Evolutionary conservation across 2,797 vertebrate species (phyloP), one percentile per base, ranked within the genome.

Genomic region (Premnoplex brunnescens): DNA sequence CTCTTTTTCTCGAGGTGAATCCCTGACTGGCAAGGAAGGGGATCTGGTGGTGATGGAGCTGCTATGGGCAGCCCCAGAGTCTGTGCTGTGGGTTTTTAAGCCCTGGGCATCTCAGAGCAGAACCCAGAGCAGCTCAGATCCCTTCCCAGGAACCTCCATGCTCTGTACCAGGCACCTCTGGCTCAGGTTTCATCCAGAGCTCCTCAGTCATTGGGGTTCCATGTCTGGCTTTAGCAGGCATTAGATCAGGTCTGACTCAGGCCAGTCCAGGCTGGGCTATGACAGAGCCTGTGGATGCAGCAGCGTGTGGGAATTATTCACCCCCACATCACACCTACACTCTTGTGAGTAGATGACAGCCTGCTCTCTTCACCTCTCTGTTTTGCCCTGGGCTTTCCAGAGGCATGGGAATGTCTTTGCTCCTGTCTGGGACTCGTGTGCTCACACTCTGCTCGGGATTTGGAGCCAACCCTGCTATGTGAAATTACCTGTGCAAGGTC

Each of bases 401-500:
- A 46, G 26, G 7, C 56, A 2, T 14, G 69, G 62, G 69, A 95
- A 84, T 9, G 39, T 20, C 6, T 69, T 60, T 66, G 43, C 60
- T 88, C 8, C 68, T 44, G 6, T 3, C 72, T 37, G n/a, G 46
- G 36, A 3, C 32, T 88, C 13, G 0, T 0, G 0, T 56, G 7
- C 9, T 68, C 43, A 6, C 6, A 0, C 36, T 32, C 14, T 1
- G 0, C 30, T 6, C 6, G 64, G 73, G 41, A 10, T 66, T 18
- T 27, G 52, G 55, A 89, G 63, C 14, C 46, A 26, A 1, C 0
- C 2, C 18, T 17, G 28, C 10, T 4, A 20, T 4, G 54, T 43
- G 21, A 51, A 51, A 51, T 94, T 66, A 87, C 1, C 59, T 1
- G 0, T 22, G 72, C 67, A 51, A 72, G 81, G 64, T 74, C 62